Evolutionary conservation across 2,888 invertebrate genomes (phyloP).

Genomic region (Tipula unca): DNA sequence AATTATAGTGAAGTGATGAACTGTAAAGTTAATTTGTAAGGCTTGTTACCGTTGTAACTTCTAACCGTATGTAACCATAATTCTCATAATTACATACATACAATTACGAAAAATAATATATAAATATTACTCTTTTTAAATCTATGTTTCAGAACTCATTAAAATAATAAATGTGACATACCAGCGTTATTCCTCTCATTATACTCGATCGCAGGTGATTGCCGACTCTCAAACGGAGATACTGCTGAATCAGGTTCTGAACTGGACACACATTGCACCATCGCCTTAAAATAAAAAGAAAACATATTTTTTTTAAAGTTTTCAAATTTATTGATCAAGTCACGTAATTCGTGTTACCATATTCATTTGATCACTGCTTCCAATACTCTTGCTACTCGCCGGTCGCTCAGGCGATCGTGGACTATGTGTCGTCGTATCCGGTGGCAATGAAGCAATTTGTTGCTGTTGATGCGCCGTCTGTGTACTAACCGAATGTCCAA

Average conservation of each 20-base stretch:
- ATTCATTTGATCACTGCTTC: conserved; percentile 33
- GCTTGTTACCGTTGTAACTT: too few relatives aligned
- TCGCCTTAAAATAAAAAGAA: conserved; percentile 48
- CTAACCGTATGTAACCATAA: too few relatives aligned
- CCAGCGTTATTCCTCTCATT: conserved; percentile 32
- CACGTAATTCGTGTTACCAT: conserved; percentile 32
- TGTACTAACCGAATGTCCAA: conserved; percentile 64
- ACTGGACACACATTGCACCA: conserved; percentile 80
- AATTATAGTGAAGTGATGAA: too few relatives aligned
- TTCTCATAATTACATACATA: too few relatives aligned
- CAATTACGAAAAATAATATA: too few relatives aligned
- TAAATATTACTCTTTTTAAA: too few relatives aligned
- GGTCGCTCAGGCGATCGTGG: conserved; percentile 54
- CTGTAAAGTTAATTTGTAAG: too few relatives aligned
- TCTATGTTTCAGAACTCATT: too few relatives aligned
- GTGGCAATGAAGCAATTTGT: conserved; percentile 53
- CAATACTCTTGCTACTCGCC: conserved; percentile 39
- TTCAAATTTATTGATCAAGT: neutral
- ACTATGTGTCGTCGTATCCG: conserved; percentile 79
- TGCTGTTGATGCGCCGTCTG: conserved; percentile 38
- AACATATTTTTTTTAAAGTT: conserved; percentile 1
- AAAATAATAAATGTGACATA: conserved; percentile 25
- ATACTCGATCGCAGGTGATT: conserved; percentile 40
- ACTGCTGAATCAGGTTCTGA: conserved; percentile 69
- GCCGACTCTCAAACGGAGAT: conserved; percentile 39